phyloP scores from a whole-genome alignment of 2,797 vertebrate species.

The Nyctibius grandis region DNA sequence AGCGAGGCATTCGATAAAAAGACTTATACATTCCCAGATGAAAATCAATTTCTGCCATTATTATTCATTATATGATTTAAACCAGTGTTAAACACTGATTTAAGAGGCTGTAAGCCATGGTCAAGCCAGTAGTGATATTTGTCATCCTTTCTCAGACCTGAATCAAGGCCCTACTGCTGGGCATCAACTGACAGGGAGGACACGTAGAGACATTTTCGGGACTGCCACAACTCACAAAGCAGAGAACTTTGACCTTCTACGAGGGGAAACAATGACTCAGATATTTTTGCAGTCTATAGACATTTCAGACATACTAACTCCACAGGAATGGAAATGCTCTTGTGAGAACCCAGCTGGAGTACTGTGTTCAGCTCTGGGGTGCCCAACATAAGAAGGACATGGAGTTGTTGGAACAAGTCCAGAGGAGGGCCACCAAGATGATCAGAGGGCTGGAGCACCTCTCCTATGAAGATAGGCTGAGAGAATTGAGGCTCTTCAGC shows the following conservation, averaged over 20 bases:
- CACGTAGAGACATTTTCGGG: neutral
- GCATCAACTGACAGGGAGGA: neutral
- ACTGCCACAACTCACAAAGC: neutral
- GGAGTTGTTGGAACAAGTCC: no score
- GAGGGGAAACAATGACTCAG: accelerated
- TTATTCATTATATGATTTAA: neutral
- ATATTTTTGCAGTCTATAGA: neutral
- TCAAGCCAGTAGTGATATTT: neutral
- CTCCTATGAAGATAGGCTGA: no score
- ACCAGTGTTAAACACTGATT: neutral
- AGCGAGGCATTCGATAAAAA: neutral
- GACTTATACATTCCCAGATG: neutral
- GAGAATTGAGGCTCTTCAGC: no score
- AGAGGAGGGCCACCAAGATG: no score
- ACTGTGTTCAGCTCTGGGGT: no score
- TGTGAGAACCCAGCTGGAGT: no score
- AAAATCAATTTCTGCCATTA: neutral
- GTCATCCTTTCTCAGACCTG: neutral
- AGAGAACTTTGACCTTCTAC: neutral
- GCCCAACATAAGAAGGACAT: no score
- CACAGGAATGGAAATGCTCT: neutral
- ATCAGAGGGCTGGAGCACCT: no score
- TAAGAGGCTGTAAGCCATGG: neutral
- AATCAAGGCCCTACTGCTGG: neutral
- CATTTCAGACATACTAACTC: neutral